Percentiles rank a stretch among this genome's conserved stretches.
Conservation (phyloP, 92 coral and sea anemone species). For the Phymanthus crucifer region DNA sequence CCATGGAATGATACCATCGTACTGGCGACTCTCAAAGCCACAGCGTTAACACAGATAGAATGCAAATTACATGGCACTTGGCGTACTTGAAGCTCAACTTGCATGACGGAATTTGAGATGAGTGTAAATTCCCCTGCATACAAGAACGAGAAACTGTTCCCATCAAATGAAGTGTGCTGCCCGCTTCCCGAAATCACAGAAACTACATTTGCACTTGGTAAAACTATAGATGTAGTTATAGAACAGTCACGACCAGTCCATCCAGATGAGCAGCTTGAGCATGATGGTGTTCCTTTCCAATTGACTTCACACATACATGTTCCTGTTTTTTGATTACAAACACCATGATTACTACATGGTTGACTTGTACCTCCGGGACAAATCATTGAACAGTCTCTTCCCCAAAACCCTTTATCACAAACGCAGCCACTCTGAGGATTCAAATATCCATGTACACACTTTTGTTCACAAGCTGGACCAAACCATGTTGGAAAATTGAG, state of each 20-base stretch:
- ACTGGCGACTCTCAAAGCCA: conserved; percentile 65
- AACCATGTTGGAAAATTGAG: conserved; percentile 85
- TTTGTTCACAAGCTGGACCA: conserved; percentile 68
- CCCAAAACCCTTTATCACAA: conserved; percentile 94
- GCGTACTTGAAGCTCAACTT: conserved; percentile 73
- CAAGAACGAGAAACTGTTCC: conserved; percentile 77
- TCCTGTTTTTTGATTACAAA: conserved; percentile 69
- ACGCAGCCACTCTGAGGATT: conserved; percentile 43
- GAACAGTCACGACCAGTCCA: conserved; percentile 93
- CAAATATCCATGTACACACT: conserved; percentile 59
- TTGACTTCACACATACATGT: conserved; percentile 67
- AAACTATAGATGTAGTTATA: conserved; percentile 53
- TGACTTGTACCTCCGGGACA: conserved; percentile 89
- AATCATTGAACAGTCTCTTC: conserved; percentile 65
- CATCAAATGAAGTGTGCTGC: conserved; percentile 88
- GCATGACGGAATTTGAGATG: conserved; percentile 32
- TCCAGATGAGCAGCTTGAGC: conserved; percentile 65
- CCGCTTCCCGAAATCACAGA: conserved; percentile 72
- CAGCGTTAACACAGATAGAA: conserved; percentile 75
- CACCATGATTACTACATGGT: conserved; percentile 88
- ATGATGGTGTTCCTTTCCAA: conserved; percentile 82
- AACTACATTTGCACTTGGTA: conserved; percentile 31
- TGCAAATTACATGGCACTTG: conserved; percentile 85
- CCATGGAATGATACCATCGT: conserved; percentile 87
- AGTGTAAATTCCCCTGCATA: conserved; percentile 76